Evolutionary conservation across 2,113 vertebrate species (phyloP).

Genomic region (Elgaria multicarinata): DNA sequence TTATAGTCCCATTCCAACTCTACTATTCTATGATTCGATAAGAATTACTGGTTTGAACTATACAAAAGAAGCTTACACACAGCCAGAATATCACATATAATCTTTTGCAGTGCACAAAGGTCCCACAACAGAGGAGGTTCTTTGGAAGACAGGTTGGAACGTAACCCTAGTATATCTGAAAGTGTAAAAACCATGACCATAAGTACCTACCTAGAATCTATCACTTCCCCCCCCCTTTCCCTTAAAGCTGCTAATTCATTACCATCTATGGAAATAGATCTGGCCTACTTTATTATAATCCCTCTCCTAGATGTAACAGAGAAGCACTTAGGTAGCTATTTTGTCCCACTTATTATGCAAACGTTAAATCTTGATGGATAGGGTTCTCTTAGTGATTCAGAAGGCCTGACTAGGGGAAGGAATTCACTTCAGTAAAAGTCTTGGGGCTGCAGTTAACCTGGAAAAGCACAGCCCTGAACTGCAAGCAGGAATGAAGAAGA

Average conservation of each 20-base stretch:
- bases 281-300: neutral
- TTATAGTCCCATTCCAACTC: too few species aligned
- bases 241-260: slow-evolving; percentile 5
- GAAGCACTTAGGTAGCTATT: slow-evolving; percentile 25
- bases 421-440: slow-evolving; percentile 29
- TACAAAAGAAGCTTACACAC: too few species aligned
- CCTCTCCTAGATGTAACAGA: neutral
- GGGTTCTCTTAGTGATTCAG: neutral
- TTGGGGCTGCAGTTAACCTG: slow-evolving; percentile 42
- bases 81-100: neutral
- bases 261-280: slow-evolving; percentile 29
- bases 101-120: neutral
- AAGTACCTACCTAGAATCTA: neutral
- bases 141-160: neutral
- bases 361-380: neutral
- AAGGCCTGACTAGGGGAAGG: slow-evolving; percentile 17
- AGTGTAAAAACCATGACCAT: neutral
- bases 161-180: neutral
- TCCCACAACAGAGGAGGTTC: neutral
- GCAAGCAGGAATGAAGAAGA: slow-evolving; percentile 1
- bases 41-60: too few species aligned
- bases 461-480: slow-evolving; percentile 33
- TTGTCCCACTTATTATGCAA: slow-evolving; percentile 26
- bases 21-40: too few species aligned
- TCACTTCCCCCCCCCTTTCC: neutral